phyloP scores from a whole-genome alignment of 2,113 vertebrate genomes.

The Cyprinodon brontotheroides region DNA sequence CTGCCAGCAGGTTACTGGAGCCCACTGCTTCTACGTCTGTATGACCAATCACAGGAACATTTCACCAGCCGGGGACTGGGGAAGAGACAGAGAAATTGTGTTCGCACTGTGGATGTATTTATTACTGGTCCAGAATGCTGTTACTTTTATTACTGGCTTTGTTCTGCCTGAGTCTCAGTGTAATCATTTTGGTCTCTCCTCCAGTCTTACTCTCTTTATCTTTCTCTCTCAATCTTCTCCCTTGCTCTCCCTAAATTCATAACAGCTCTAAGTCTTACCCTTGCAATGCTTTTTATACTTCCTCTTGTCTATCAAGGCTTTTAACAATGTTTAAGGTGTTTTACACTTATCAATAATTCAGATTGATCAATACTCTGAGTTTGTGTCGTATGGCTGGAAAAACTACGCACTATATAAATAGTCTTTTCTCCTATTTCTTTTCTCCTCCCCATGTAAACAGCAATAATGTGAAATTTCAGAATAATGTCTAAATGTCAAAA shows the following conservation, averaged over 20 bases:
- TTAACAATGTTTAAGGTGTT: not conserved
- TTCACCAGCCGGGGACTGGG: slow-evolving; percentile 27
- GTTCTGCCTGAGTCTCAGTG: slow-evolving; percentile 60
- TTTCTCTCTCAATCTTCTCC: slow-evolving; percentile 11
- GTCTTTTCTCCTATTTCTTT: not conserved
- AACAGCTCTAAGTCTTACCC: slow-evolving; percentile 8
- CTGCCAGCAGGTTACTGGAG: slow-evolving; percentile 62
- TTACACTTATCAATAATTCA: not conserved
- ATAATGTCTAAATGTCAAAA: not conserved
- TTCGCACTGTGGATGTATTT: slow-evolving; percentile 67
- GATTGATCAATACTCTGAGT: not conserved
- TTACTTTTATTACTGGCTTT: slow-evolving; percentile 72
- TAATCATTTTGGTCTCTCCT: slow-evolving; percentile 45
- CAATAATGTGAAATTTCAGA: not conserved
- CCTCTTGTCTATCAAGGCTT: slow-evolving; percentile 1
- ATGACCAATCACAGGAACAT: slow-evolving; percentile 54
- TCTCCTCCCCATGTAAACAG: not conserved
- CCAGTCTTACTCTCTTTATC: slow-evolving; percentile 16
- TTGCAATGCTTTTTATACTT: slow-evolving; percentile 2
- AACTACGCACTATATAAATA: not conserved
- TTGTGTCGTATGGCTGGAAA: too few species aligned
- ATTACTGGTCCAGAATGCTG: slow-evolving; percentile 67
- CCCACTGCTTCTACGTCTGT: slow-evolving; percentile 59
- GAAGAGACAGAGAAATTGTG: slow-evolving; percentile 37
- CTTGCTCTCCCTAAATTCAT: slow-evolving; percentile 20